Evolutionary conservation across 2,113 vertebrate species (phyloP).

Genomic region (Pogona vitticeps): DNA sequence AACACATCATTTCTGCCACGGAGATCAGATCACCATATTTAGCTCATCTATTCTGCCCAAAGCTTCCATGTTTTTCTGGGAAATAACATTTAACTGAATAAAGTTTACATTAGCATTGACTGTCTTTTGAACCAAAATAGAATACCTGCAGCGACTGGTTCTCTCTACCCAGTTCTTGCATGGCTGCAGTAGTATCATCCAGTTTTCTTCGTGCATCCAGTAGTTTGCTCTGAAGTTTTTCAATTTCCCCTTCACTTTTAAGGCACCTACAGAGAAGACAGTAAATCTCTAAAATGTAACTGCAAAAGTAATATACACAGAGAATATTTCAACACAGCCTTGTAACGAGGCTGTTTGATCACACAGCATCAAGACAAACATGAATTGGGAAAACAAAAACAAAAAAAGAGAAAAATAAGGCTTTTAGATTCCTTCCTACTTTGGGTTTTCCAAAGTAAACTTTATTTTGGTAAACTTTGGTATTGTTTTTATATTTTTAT

Average conservation of each 20-base stretch:
- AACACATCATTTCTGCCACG: background rate
- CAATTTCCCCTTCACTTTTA: conserved; percentile 97
- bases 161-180: conserved; percentile 96
- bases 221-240: conserved; percentile 94
- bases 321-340: background rate
- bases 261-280: conserved; percentile 83
- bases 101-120: conserved; percentile 6
- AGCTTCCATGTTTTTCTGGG: background rate
- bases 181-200: conserved; percentile 95
- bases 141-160: conserved; percentile 96
- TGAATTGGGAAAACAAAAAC: background rate
- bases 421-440: background rate
- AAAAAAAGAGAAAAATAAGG: background rate
- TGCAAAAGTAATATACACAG: background rate
- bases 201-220: conserved; percentile 93
- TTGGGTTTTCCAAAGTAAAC: no score
- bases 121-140: background rate
- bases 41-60: background rate
- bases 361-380: background rate
- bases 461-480: no score
- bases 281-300: background rate
- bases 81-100: background rate
- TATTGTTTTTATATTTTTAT: no score
- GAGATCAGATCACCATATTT: background rate
- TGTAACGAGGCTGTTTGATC: conserved; percentile 7